Conservation (phyloP, 1,140 invertebrate genomes). For the Drosophila lowei region DNA sequence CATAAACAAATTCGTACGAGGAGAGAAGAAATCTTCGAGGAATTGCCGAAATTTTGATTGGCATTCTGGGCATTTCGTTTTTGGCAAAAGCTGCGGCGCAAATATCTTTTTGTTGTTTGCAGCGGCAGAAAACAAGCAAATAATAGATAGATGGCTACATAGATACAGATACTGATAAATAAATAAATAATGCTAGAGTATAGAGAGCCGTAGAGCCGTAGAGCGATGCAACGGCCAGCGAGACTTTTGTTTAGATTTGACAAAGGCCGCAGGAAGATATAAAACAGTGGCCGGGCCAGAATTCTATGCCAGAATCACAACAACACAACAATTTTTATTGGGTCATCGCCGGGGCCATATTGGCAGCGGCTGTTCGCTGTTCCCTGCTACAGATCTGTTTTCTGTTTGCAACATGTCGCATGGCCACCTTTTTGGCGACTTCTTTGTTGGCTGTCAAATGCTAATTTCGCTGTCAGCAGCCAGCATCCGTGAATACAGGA, state of each 20-base stretch:
- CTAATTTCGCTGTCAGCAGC: slow-evolving; percentile 51
- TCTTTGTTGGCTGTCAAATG: slow-evolving; percentile 41
- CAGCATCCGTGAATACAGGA: slow-evolving; percentile 51
- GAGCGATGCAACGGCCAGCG: slow-evolving; percentile 16
- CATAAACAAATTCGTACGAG: slow-evolving; percentile 31
- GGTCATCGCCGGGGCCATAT: slow-evolving; percentile 38
- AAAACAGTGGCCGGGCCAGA: slow-evolving; percentile 27
- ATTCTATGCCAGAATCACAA: slow-evolving; percentile 36
- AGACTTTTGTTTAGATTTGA: slow-evolving; percentile 44
- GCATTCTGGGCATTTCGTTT: slow-evolving; percentile 27
- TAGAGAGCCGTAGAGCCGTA: slow-evolving; percentile 1
- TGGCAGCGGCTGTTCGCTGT: slow-evolving; percentile 3
- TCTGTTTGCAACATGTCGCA: slow-evolving; percentile 40
- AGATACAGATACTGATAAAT: slow-evolving; percentile 17
- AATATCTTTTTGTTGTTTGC: slow-evolving; percentile 30
- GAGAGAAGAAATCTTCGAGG: slow-evolving; percentile 21
- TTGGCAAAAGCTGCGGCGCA: slow-evolving; percentile 37
- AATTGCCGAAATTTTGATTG: slow-evolving; percentile 41
- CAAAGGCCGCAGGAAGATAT: slow-evolving; percentile 54
- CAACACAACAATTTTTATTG: slow-evolving; percentile 26
- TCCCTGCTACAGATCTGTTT: background rate
- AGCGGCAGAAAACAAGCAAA: background rate
- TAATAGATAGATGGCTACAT: slow-evolving; percentile 31
- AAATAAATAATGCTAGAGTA: slow-evolving; percentile 49
- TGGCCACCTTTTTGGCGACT: slow-evolving; percentile 28